A percentile compares a stretch with the other conserved stretches of the same genome.
Conservation (phyloP, 1,140 invertebrate species). For the Vanessa tameamea region DNA sequence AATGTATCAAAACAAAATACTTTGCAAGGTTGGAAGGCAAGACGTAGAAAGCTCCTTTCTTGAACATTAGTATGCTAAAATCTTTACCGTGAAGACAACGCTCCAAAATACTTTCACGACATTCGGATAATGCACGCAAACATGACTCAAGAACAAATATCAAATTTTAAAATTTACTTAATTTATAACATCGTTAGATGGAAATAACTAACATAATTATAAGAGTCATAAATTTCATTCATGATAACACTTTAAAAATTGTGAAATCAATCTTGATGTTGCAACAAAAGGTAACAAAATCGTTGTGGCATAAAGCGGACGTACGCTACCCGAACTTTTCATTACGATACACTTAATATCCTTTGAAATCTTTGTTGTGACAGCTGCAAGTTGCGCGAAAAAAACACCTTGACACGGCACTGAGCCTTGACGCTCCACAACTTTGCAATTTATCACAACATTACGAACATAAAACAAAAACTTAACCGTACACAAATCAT, state of each 20-base stretch:
- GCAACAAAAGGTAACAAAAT: constrained; percentile 31
- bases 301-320: constrained; percentile 46
- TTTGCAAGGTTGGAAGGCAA: constrained; percentile 43
- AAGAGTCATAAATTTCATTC: not conserved
- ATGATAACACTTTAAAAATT: no score
- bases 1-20: constrained; percentile 27
- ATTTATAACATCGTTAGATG: no score
- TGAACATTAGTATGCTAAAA: constrained; percentile 75
- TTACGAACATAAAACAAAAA: constrained; percentile 46
- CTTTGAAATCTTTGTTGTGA: constrained; percentile 54
- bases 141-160: constrained; percentile 55
- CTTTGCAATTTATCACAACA: constrained; percentile 44
- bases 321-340: constrained; percentile 45
- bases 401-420: constrained; percentile 58
- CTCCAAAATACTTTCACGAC: constrained; percentile 75
- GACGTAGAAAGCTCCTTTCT: constrained; percentile 67
- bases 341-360: constrained; percentile 49
- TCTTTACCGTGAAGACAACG: constrained; percentile 65
- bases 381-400: constrained; percentile 59
- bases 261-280: not conserved
- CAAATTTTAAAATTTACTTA: not conserved
- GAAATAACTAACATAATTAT: not conserved
- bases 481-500: constrained; percentile 52
- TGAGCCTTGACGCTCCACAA: constrained; percentile 41
- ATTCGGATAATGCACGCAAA: constrained; percentile 65